phyloP scores from a whole-genome alignment of 2,888 invertebrate genomes.

The Heliconius aoede region DNA sequence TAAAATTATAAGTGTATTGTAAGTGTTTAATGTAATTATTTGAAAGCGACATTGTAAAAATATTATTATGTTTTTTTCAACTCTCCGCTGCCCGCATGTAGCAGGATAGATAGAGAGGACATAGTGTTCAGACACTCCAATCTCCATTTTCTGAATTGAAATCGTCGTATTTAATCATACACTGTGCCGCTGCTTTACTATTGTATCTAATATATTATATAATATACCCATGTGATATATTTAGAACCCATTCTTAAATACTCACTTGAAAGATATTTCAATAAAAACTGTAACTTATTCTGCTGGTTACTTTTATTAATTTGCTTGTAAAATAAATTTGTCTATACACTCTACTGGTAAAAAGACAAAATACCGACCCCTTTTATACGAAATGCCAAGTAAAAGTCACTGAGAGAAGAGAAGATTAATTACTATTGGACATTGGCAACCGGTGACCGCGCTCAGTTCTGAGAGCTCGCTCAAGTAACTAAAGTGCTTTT shows the following conservation, averaged over 20 bases:
- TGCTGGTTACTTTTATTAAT: too few species aligned
- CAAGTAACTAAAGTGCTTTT: slow-evolving; percentile 7
- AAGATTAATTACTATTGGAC: slow-evolving; percentile 8
- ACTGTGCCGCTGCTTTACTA: too few species aligned
- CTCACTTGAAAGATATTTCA: neutral
- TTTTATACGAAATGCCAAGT: neutral
- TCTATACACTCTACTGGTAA: neutral
- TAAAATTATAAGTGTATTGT: neutral
- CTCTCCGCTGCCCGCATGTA: too few species aligned
- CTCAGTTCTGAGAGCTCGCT: neutral
- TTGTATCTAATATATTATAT: too few species aligned
- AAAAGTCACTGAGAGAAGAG: neutral
- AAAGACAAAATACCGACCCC: neutral
- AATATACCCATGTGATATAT: too few species aligned
- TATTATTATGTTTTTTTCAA: neutral
- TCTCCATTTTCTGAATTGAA: too few species aligned
- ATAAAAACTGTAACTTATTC: neutral
- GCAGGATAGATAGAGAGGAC: too few species aligned
- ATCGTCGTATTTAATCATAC: too few species aligned
- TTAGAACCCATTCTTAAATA: too few species aligned
- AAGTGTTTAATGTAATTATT: neutral
- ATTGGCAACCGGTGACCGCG: slow-evolving; percentile 4
- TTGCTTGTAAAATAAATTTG: neutral
- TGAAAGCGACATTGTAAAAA: neutral
- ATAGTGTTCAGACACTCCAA: too few species aligned